Evolutionary conservation across 2,888 invertebrate genomes (phyloP).

Genomic region (Uloborus plumipes): DNA sequence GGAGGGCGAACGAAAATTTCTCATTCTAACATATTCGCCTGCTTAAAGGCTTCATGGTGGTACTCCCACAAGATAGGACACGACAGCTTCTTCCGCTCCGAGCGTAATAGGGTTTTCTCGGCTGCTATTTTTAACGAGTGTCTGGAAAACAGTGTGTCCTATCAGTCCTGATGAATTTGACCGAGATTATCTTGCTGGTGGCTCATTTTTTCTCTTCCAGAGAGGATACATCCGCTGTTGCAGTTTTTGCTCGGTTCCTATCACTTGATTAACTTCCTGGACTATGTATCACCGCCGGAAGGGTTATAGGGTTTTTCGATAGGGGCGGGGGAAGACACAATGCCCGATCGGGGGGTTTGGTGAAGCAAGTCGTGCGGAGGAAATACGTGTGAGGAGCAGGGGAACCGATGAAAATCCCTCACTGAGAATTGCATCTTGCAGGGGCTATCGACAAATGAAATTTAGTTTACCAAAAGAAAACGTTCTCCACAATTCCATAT

Average conservation of each 20-base stretch:
- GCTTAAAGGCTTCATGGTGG: slow-evolving; percentile 58
- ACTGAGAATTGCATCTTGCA: too few species aligned
- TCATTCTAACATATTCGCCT: slow-evolving; percentile 63
- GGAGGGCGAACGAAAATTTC: slow-evolving; percentile 43
- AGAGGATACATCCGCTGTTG: slow-evolving; percentile 8
- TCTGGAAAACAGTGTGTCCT: slow-evolving; percentile 37
- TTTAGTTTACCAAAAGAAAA: too few species aligned
- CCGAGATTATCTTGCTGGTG: slow-evolving; percentile 57
- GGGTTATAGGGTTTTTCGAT: slow-evolving; percentile 12
- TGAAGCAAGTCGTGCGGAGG: slow-evolving; percentile 42
- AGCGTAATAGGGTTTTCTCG: slow-evolving; percentile 56
- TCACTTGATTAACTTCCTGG: slow-evolving; percentile 61
- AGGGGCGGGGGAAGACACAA: slow-evolving; percentile 1
- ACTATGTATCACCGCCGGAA: slow-evolving; percentile 26
- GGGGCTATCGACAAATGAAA: too few species aligned
- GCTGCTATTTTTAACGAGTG: slow-evolving; percentile 59
- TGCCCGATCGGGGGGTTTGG: slow-evolving; percentile 26
- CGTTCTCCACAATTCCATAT: too few species aligned
- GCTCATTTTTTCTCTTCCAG: slow-evolving; percentile 36
- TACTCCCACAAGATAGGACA: slow-evolving; percentile 57
- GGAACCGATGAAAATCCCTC: too few species aligned
- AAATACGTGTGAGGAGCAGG: slow-evolving; percentile 14
- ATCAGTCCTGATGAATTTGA: slow-evolving; percentile 63
- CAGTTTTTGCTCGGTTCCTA: slow-evolving; percentile 9
- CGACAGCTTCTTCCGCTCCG: slow-evolving; percentile 41